Base-by-base conservation (phyloP, 2,888 invertebrate species). In the Sabatieria punctata region DNA sequence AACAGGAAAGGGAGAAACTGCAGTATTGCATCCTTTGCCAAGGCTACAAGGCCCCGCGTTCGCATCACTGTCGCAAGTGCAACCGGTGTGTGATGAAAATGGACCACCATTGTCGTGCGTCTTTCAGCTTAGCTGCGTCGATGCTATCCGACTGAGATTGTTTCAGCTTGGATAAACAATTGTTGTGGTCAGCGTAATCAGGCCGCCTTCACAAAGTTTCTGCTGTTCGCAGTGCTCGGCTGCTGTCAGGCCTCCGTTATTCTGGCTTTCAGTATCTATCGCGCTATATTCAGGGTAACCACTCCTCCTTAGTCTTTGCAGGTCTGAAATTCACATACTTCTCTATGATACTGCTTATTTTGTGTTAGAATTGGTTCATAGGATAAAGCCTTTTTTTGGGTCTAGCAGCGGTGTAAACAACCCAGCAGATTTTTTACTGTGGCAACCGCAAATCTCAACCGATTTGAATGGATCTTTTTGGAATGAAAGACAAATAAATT, bases 171-270 rank as follows among this genome's bases (percentile, higher is more conserved):
- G 95, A 91, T 97, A 59, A 97, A 95, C 70, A 81, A 82, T 68
- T 97, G 95, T 61, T 88, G 89, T 49, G 97, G 95, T 1, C 88
- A 91, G 73, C 74, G 75, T 21, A 97, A 97, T 70, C 95, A 97
- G 60, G 79, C 78, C 2, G 81, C 83, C 70, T 97, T 97, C 66
- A 78, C 79, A 2, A 74, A 77, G 56, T 97, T 97, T 68, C 75
- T 97, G 18, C 69, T 78, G 4, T 86, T 80, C 60, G 86, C 91
- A 18, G 85, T 91, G 1, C 64, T 81, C 45, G 95, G 93, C 13
- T 91, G 91, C 63, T 70, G 79, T 22, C 85, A 95, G 58, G 82
- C 86, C 15, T 72, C 82, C 2, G 66, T 80, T 39, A 77, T 85
- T 45, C 69, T 88, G 30, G 64, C 54, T 51, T 64, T 54, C 30